Percentiles rank a stretch among this genome's conserved stretches.
phyloP scores from a whole-genome alignment of 2,797 vertebrate genomes.

The Poeciliopsis paucimaculata region DNA sequence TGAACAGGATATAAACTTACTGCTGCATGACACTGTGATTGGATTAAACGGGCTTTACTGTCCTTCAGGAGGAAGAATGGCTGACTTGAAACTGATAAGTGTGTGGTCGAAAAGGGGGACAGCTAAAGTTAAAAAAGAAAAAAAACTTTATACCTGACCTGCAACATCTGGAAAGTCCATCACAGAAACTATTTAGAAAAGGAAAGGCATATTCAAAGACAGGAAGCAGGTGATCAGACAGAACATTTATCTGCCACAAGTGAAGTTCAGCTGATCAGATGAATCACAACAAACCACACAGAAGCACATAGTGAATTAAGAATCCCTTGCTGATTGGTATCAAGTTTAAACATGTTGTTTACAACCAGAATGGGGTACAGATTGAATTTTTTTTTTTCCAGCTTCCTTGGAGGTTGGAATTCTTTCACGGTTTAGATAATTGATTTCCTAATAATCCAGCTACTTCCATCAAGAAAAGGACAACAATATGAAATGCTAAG shows the following conservation, averaged over 20 bases:
- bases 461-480: background rate
- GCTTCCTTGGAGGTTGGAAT: background rate
- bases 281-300: background rate
- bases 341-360: background rate
- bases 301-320: background rate
- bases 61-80: background rate
- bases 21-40: slow-evolving; percentile 8
- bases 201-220: background rate
- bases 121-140: background rate
- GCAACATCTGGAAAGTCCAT: background rate
- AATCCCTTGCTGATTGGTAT: background rate
- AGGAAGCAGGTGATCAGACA: background rate
- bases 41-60: slow-evolving; percentile 6
- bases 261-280: background rate
- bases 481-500: background rate
- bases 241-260: background rate
- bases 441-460: background rate
- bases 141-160: background rate
- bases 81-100: background rate
- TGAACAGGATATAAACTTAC: slow-evolving; percentile 2
- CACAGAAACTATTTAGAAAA: background rate
- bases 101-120: background rate
- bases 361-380: background rate
- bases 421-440: background rate
- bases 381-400: background rate